phyloP scores from a whole-genome alignment of 2,888 invertebrate species.

The Dione juno region DNA sequence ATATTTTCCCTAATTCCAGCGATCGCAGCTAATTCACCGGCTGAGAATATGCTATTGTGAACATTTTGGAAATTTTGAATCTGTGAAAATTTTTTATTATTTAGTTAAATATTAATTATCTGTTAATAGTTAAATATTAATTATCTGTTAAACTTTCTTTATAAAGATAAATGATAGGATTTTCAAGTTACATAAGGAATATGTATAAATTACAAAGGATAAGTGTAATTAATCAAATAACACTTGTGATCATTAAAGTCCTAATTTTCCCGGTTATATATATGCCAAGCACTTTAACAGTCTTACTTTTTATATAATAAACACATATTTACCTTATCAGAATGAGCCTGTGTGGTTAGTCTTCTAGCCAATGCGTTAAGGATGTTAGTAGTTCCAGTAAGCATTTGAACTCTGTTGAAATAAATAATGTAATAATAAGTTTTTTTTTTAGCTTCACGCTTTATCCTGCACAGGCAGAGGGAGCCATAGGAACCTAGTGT shows the following conservation, averaged over 20 bases:
- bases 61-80: constrained; percentile 57
- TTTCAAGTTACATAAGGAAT: too few species aligned
- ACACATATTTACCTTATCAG: constrained; percentile 56
- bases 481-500: too few species aligned
- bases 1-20: constrained; percentile 70
- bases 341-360: constrained; percentile 63
- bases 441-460: too few species aligned
- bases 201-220: too few species aligned
- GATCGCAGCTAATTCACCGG: constrained; percentile 66
- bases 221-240: too few species aligned
- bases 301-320: too few species aligned
- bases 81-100: constrained; percentile 52
- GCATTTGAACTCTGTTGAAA: constrained; percentile 69
- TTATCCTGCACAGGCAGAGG: too few species aligned
- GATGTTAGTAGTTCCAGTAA: constrained; percentile 76
- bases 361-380: constrained; percentile 70
- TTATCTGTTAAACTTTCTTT: too few species aligned
- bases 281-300: too few species aligned
- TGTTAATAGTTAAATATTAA: not conserved
- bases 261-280: too few species aligned
- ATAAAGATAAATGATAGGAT: too few species aligned
- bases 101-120: not conserved
- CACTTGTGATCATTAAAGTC: too few species aligned
- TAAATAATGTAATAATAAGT: constrained; percentile 8
- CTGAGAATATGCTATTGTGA: constrained; percentile 62